Percentiles rank a stretch among this genome's conserved stretches.
Conservation (phyloP, 2,113 vertebrate genomes). For the Dasypus novemcinctus region DNA sequence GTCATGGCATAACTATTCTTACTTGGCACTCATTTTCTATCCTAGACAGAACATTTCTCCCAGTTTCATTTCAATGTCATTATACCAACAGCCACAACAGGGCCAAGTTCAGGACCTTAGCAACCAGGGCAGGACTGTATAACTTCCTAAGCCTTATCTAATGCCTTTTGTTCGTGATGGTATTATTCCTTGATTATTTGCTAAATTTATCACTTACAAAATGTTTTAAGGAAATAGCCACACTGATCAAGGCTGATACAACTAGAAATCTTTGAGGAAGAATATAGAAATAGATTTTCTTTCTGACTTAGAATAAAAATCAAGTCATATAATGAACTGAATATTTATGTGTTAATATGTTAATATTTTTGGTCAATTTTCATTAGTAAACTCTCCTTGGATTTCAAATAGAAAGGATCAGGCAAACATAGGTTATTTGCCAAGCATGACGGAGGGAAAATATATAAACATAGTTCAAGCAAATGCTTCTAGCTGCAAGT, state of each 20-base stretch:
- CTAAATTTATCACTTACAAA: neutral
- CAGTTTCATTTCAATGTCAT: neutral
- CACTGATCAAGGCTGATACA: neutral
- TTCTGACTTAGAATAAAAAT: slow-evolving; percentile 58
- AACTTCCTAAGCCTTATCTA: neutral
- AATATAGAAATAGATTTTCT: slow-evolving; percentile 14
- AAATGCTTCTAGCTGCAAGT: slow-evolving; percentile 73
- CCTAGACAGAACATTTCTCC: neutral
- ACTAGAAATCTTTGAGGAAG: neutral
- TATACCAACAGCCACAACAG: neutral
- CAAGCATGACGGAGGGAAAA: slow-evolving; percentile 35
- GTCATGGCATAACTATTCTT: neutral
- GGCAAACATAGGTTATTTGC: slow-evolving; percentile 63
- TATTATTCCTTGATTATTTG: neutral
- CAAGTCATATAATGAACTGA: slow-evolving; percentile 41
- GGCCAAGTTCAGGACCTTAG: neutral
- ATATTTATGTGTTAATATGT: neutral
- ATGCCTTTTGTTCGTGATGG: neutral
- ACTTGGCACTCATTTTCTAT: neutral
- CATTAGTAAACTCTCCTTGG: slow-evolving; percentile 66
- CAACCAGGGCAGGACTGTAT: neutral
- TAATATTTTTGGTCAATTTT: slow-evolving; percentile 59
- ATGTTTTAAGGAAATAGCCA: neutral
- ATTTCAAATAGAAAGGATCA: slow-evolving; percentile 58
- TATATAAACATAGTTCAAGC: slow-evolving; percentile 65